phyloP scores from a whole-genome alignment of 2,888 invertebrate genomes.

The Dioctria rufipes region DNA sequence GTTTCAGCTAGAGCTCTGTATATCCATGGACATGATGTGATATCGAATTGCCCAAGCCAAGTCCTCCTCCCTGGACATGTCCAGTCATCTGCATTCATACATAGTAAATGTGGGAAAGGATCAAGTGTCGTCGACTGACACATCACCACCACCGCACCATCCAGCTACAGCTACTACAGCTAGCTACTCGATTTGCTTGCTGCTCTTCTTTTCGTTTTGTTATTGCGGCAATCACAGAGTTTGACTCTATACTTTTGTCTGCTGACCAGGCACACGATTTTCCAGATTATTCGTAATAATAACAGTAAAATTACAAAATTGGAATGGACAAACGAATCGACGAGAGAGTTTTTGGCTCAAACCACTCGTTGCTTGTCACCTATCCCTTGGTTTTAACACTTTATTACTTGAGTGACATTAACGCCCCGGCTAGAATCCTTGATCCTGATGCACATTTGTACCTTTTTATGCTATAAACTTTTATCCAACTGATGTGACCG shows the following conservation, averaged over 20 bases:
- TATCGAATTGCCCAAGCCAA: neutral
- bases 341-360: neutral
- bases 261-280: slow-evolving; percentile 27
- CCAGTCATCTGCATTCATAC: slow-evolving; percentile 46
- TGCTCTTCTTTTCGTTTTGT: slow-evolving; percentile 19
- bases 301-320: slow-evolving; percentile 43
- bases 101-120: slow-evolving; percentile 39
- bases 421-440: neutral
- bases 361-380: neutral
- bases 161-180: no score
- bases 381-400: slow-evolving; percentile 17
- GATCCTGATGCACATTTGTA: neutral
- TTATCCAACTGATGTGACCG: neutral
- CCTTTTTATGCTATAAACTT: neutral
- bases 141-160: neutral
- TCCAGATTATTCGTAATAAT: slow-evolving; percentile 42
- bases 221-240: slow-evolving; percentile 41
- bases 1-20: neutral
- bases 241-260: neutral
- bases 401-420: slow-evolving; percentile 35
- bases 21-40: neutral
- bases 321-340: neutral
- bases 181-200: slow-evolving; percentile 30
- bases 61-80: neutral
- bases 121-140: slow-evolving; percentile 35